Conservation (phyloP, 1,140 invertebrate species). For the Pseudachorutes palmiensis region DNA sequence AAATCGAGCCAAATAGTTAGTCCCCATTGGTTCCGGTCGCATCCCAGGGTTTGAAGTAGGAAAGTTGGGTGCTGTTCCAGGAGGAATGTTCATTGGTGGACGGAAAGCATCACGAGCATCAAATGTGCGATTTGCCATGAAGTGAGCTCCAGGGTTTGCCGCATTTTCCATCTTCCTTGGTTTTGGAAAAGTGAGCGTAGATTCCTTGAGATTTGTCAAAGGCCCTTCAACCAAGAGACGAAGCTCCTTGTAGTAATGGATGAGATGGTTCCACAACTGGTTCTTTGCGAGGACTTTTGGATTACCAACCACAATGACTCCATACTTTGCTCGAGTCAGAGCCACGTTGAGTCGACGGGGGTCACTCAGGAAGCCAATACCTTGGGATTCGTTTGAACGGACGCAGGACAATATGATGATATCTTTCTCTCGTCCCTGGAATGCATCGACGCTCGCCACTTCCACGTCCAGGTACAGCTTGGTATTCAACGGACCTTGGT, state of each 20-base stretch:
- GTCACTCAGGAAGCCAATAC: constrained; percentile 90
- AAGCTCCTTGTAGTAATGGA: constrained; percentile 97
- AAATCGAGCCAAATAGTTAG: not conserved
- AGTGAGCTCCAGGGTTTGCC: constrained; percentile 89
- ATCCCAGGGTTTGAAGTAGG: constrained; percentile 38
- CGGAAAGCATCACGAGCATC: constrained; percentile 63
- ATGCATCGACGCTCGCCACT: constrained; percentile 98
- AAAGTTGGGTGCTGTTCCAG: constrained; percentile 36
- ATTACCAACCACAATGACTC: constrained; percentile 97
- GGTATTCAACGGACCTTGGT: constrained; percentile 90
- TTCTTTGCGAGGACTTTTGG: constrained; percentile 96
- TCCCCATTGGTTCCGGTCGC: constrained; percentile 1
- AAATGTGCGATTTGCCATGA: constrained; percentile 93
- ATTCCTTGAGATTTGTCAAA: constrained; percentile 83
- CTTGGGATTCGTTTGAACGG: constrained; percentile 86
- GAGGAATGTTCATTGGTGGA: constrained; percentile 18
- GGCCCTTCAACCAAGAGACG: constrained; percentile 97
- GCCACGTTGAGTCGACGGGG: constrained; percentile 96
- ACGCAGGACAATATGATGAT: constrained; percentile 93
- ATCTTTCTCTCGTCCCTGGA: constrained; percentile 96
- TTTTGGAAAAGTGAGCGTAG: constrained; percentile 93
- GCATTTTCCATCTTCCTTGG: constrained; percentile 90
- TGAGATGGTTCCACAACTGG: constrained; percentile 94
- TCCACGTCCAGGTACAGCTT: constrained; percentile 98
- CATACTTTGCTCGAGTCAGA: constrained; percentile 92